These are phyloP conservation scores for Pocillopora damicornis DNA, from an alignment of 64 coral and sea anemone species.

Conservation along the genomic window DNA sequence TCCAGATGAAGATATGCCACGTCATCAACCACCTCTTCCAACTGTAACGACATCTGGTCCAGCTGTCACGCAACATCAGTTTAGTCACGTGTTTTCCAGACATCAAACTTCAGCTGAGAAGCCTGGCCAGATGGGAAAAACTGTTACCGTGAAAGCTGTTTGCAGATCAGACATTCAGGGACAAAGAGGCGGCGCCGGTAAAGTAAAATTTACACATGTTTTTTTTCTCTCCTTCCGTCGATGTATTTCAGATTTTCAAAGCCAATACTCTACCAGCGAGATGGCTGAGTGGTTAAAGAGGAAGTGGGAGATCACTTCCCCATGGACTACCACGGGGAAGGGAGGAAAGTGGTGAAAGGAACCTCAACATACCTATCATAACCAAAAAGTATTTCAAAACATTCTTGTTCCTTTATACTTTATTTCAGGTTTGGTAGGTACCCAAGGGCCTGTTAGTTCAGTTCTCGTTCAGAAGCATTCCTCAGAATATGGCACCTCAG, in stretches of 20 bases:
- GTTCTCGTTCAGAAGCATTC: slow-evolving; percentile 85
- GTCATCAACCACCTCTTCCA: slow-evolving; percentile 33
- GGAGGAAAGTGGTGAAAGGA: not conserved
- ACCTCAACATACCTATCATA: not conserved
- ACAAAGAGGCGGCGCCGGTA: slow-evolving; percentile 57
- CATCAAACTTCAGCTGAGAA: slow-evolving; percentile 32
- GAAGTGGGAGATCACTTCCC: too few species aligned
- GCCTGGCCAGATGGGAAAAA: slow-evolving; percentile 33
- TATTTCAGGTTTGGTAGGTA: slow-evolving; percentile 69
- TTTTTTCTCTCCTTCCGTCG: too few species aligned
- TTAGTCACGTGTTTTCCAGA: slow-evolving; percentile 30
- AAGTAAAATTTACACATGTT: not conserved
- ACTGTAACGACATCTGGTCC: slow-evolving; percentile 47
- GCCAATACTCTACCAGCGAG: not conserved
- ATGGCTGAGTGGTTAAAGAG: not conserved
- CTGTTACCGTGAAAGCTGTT: slow-evolving; percentile 80
- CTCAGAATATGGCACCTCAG: slow-evolving; percentile 26
- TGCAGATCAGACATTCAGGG: slow-evolving; percentile 73
- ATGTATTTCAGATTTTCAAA: not conserved
- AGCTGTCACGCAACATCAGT: slow-evolving; percentile 49
- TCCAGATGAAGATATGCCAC: slow-evolving; percentile 56
- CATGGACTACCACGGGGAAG: not conserved
- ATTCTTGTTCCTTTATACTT: not conserved
- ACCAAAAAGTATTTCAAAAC: too few species aligned
- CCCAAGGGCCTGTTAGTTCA: slow-evolving; percentile 85